These are phyloP conservation scores for Platanista minor DNA, from an alignment of 2,113 vertebrate genomes.

Conservation along the genomic window DNA sequence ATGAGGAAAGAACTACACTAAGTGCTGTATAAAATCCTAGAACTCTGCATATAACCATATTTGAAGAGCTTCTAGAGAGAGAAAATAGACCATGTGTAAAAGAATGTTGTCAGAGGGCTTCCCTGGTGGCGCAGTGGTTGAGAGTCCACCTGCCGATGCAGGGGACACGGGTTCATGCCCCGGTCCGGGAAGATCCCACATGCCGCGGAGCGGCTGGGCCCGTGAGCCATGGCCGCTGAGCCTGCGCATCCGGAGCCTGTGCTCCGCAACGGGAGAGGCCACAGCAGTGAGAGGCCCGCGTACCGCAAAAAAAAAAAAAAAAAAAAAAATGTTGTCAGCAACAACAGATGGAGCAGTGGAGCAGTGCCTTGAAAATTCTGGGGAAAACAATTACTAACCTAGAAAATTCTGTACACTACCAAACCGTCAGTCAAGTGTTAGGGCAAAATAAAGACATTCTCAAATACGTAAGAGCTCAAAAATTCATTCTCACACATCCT, in stretches of 20 bases:
- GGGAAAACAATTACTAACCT: background rate
- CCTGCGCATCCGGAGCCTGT: too few species aligned
- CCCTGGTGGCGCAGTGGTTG: too few species aligned
- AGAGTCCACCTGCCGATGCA: too few species aligned
- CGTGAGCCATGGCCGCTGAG: too few species aligned
- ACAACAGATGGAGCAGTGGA: background rate
- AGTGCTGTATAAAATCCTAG: background rate
- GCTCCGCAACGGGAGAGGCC: too few species aligned
- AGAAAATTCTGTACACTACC: background rate
- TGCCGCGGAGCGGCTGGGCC: too few species aligned
- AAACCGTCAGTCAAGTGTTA: background rate
- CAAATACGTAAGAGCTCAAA: background rate
- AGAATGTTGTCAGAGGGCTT: background rate
- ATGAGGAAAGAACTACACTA: background rate
- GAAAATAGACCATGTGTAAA: background rate
- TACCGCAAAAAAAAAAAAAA: too few species aligned
- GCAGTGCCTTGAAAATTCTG: background rate
- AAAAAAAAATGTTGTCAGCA: background rate
- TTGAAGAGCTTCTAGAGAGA: background rate
- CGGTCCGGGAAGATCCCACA: too few species aligned
- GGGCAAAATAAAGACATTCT: background rate
- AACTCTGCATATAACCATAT: background rate
- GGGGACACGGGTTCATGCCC: too few species aligned
- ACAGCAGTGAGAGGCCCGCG: too few species aligned
- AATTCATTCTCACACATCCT: background rate